phyloP scores from a whole-genome alignment of 2,797 vertebrate genomes.

The Halcyon smyrnensis region DNA sequence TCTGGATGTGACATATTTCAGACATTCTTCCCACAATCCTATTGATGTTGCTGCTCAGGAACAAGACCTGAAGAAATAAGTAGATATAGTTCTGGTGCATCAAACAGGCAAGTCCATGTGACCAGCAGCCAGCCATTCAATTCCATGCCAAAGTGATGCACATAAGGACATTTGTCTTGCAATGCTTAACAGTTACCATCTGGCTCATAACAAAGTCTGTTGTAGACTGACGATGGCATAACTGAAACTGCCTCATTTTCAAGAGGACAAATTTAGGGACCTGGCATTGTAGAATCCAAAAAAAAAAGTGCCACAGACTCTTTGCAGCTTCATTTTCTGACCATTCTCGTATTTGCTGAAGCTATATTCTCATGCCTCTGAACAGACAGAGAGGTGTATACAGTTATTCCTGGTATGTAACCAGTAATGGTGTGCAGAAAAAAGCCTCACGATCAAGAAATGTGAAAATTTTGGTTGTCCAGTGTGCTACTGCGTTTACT shows the following conservation, averaged over 20 bases:
- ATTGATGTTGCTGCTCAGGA: background rate
- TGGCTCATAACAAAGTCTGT: background rate
- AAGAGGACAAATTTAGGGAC: background rate
- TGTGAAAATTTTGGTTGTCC: background rate
- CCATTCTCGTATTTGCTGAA: background rate
- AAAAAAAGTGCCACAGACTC: background rate
- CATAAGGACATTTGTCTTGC: background rate
- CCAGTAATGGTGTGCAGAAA: background rate
- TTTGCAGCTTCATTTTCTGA: background rate
- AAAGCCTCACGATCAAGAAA: background rate
- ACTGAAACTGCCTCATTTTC: background rate
- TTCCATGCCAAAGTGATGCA: background rate
- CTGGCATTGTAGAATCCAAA: background rate
- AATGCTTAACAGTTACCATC: constrained; percentile 12
- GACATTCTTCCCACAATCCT: background rate
- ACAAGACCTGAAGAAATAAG: background rate
- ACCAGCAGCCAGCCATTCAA: background rate
- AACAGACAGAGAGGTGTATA: background rate
- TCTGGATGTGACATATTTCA: background rate
- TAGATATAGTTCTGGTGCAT: background rate
- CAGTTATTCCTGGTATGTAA: background rate
- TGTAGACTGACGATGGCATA: background rate
- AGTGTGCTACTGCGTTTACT: background rate
- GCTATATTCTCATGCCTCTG: background rate
- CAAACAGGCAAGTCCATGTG: background rate